Conservation (phyloP, 92 coral and sea anemone species). For the Hydrozoanthus gracilis region DNA sequence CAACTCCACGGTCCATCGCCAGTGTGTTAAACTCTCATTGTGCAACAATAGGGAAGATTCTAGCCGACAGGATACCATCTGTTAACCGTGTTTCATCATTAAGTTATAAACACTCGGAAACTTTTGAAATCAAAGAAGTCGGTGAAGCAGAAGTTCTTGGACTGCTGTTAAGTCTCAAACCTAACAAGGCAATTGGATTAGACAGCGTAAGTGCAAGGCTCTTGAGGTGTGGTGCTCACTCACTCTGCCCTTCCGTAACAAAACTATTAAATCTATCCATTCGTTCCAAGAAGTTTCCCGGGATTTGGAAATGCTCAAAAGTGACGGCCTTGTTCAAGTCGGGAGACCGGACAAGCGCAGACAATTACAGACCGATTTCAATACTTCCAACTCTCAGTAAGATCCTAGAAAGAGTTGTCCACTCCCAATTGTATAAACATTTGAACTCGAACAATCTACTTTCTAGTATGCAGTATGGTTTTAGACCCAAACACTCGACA, state of each 20-base stretch:
- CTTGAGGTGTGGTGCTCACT: constrained; percentile 44
- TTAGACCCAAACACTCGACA: constrained; percentile 8
- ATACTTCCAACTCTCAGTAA: constrained; percentile 31
- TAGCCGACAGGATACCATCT: constrained; percentile 21
- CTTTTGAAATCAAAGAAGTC: constrained; percentile 10
- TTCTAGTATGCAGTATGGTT: constrained; percentile 12
- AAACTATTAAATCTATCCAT: constrained; percentile 45
- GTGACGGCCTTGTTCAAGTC: constrained; percentile 28
- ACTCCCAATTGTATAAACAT: constrained; percentile 26
- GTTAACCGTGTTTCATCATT: constrained; percentile 22
- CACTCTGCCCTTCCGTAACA: constrained; percentile 38
- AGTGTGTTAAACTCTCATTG: background rate
- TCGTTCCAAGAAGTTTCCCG: constrained; percentile 14
- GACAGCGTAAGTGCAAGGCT: constrained; percentile 51
- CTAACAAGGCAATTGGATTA: constrained; percentile 48
- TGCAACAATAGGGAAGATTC: background rate
- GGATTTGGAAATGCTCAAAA: constrained; percentile 25
- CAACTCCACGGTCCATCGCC: constrained; percentile 16
- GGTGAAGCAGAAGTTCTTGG: constrained; percentile 31
- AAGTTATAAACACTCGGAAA: background rate
- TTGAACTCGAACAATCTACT: constrained; percentile 16
- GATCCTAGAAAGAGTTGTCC: constrained; percentile 15
- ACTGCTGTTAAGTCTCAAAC: constrained; percentile 41
- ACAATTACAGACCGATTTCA: background rate
- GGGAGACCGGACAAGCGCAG: constrained; percentile 12